phyloP scores from a whole-genome alignment of 2,113 vertebrate genomes.

The Coptodon rendalli region DNA sequence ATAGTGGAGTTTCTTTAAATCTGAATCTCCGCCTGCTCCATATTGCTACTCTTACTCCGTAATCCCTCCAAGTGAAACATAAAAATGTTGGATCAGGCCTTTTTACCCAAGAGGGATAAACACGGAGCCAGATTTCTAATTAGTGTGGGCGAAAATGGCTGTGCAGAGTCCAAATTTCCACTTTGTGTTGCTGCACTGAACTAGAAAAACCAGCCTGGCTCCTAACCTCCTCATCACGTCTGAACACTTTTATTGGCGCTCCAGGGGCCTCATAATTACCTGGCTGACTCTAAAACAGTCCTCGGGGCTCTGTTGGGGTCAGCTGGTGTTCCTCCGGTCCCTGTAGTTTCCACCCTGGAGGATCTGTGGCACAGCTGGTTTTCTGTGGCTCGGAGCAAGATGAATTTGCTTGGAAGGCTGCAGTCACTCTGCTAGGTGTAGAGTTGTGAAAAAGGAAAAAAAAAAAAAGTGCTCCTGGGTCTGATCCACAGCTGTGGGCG shows the following conservation, averaged over 20 bases:
- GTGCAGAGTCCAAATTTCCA: background rate
- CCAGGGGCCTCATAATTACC: conserved; percentile 14
- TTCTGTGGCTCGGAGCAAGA: conserved; percentile 31
- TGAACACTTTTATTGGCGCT: conserved; percentile 9
- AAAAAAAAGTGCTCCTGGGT: conserved; percentile 16
- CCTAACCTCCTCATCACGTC: background rate
- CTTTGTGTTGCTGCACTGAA: background rate
- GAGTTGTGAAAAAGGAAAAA: background rate
- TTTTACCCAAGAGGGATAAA: background rate
- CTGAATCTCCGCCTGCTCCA: background rate
- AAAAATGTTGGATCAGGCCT: background rate
- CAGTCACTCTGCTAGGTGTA: conserved; percentile 2
- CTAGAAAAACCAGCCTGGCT: background rate
- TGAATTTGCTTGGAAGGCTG: conserved; percentile 1
- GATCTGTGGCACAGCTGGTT: conserved; percentile 61
- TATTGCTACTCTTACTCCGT: background rate
- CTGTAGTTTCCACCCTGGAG: background rate
- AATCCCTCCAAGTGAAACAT: background rate
- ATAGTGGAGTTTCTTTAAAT: background rate
- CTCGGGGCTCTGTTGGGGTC: background rate
- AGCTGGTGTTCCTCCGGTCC: background rate
- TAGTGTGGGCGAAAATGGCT: background rate
- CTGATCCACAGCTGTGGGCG: background rate
- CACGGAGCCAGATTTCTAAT: background rate
- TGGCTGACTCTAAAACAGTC: conserved; percentile 1